These are phyloP conservation scores for Ooceraea biroi DNA, from an alignment of 1,140 invertebrate genomes.

Conservation along the genomic window DNA sequence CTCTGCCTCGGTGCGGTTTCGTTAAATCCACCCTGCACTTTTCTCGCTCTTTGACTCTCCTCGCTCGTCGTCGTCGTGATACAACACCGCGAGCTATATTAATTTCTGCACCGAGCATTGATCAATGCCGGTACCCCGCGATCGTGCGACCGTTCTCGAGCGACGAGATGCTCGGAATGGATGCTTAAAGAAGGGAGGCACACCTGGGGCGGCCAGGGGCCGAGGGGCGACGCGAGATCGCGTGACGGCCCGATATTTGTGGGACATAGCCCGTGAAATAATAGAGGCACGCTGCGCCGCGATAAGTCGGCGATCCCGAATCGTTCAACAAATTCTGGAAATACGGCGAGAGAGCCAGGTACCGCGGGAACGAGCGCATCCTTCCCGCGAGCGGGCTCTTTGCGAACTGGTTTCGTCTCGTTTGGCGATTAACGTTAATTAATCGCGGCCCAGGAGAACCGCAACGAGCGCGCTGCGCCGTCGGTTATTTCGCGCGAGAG, in stretches of 20 bases:
- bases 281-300: constrained; percentile 57
- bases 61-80: constrained; percentile 25
- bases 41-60: constrained; percentile 23
- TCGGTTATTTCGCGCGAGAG: constrained; percentile 5
- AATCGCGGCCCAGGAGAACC: constrained; percentile 43
- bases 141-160: constrained; percentile 56
- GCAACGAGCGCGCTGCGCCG: constrained; percentile 18
- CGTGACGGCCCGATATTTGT: constrained; percentile 68
- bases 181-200: neutral
- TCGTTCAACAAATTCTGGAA: constrained; percentile 65
- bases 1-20: constrained; percentile 2
- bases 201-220: neutral
- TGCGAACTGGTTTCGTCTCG: constrained; percentile 31
- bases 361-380: neutral
- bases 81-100: constrained; percentile 69
- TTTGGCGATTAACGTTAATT: constrained; percentile 70
- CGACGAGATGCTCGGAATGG: neutral
- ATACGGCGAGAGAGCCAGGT: constrained; percentile 32
- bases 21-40: constrained; percentile 25
- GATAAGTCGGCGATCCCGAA: constrained; percentile 50
- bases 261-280: constrained; percentile 64
- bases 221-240: constrained; percentile 58
- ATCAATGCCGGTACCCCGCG: constrained; percentile 69
- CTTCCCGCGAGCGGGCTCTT: neutral
- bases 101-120: constrained; percentile 72